Conservation (phyloP, 1,140 invertebrate species). For the Arctopsyche grandis region DNA sequence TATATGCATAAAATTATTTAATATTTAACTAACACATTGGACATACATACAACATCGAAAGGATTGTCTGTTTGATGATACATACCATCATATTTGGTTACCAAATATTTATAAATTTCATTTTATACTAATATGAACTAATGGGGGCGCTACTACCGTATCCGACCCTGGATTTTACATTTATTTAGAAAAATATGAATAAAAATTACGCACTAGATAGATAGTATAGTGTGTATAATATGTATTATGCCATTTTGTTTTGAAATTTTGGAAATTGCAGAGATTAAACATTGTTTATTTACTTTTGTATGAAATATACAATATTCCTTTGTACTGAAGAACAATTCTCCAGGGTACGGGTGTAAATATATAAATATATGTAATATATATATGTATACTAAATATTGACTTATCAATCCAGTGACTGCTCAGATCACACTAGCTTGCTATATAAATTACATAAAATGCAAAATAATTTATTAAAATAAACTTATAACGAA, state of each 20-base stretch:
- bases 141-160: slow-evolving; percentile 41
- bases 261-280: neutral
- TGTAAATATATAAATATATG: neutral
- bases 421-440: slow-evolving; percentile 19
- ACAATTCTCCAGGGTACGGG: slow-evolving; percentile 22
- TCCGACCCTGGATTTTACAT: slow-evolving; percentile 40
- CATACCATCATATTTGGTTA: slow-evolving; percentile 34
- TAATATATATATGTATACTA: neutral
- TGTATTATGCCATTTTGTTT: neutral
- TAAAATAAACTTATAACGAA: neutral
- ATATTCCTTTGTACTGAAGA: slow-evolving; percentile 31
- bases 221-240: neutral
- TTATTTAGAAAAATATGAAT: slow-evolving; percentile 35
- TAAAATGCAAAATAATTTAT: slow-evolving; percentile 13
- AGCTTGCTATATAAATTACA: slow-evolving; percentile 22
- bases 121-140: slow-evolving; percentile 27
- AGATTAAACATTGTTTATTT: neutral
- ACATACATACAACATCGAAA: slow-evolving; percentile 50
- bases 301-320: neutral
- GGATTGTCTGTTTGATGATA: slow-evolving; percentile 49
- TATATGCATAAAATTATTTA: slow-evolving; percentile 5
- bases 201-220: neutral
- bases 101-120: slow-evolving; percentile 12
- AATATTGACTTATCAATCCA: slow-evolving; percentile 12
- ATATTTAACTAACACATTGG: slow-evolving; percentile 45